Evolutionary conservation across 2,797 vertebrate species (phyloP).

Genomic region (Anguilla marmorata): DNA sequence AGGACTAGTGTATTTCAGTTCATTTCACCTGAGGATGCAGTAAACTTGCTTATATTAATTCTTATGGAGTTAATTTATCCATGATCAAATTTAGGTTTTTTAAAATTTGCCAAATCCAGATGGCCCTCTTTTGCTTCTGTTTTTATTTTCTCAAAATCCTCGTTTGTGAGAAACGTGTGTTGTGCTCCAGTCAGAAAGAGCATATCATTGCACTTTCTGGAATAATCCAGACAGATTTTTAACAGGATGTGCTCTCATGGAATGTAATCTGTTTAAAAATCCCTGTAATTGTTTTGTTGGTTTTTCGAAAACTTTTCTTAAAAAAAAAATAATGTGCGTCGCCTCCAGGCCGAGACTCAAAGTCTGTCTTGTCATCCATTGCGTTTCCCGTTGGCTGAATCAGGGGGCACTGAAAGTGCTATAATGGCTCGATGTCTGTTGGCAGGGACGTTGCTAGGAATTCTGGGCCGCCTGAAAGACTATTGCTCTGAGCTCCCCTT

Average conservation of each 20-base stretch:
- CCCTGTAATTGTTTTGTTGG: not conserved
- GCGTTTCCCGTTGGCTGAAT: not conserved
- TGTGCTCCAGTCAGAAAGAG: not conserved
- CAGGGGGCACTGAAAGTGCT: too few species aligned
- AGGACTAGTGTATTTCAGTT: not conserved
- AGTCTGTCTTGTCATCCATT: not conserved
- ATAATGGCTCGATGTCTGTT: not conserved
- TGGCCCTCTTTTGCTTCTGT: not conserved
- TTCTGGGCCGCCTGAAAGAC: too few species aligned
- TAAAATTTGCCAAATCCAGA: not conserved
- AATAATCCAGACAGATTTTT: constrained; percentile 10
- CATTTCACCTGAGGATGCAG: not conserved
- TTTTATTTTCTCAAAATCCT: not conserved
- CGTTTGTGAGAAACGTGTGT: too few species aligned
- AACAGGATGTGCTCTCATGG: constrained; percentile 1
- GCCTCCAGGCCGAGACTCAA: not conserved
- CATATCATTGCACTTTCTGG: not conserved
- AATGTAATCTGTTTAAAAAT: not conserved
- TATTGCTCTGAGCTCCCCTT: too few species aligned
- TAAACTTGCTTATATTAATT: not conserved
- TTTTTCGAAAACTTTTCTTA: not conserved
- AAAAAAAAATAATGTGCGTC: not conserved
- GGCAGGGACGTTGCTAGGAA: not conserved
- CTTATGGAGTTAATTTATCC: not conserved
- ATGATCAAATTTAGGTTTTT: not conserved